Evolutionary conservation across 2,888 invertebrate genomes (phyloP).

Genomic region (Ichneumoninae sp.): DNA sequence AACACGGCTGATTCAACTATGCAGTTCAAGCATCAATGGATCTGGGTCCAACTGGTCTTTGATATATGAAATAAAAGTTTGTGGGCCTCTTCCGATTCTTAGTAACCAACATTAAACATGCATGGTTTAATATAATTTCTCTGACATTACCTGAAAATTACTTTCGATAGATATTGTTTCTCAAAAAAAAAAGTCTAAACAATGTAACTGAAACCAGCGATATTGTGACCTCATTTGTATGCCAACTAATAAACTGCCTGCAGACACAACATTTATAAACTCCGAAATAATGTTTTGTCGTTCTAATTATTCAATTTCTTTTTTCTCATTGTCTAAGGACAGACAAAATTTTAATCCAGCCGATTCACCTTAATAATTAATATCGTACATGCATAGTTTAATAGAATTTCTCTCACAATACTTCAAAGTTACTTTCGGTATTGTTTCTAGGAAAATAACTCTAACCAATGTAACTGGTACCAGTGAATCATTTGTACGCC

Average conservation of each 20-base stretch:
- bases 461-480: neutral
- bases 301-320: too few relatives aligned
- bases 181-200: too few relatives aligned
- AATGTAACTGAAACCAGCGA: too few relatives aligned
- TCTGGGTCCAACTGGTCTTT: neutral
- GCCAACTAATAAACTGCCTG: neutral
- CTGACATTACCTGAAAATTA: neutral
- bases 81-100: neutral
- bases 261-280: neutral
- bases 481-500: neutral
- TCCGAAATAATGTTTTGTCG: neutral
- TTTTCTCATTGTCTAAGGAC: too few relatives aligned
- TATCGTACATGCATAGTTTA: too few relatives aligned
- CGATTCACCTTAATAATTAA: too few relatives aligned
- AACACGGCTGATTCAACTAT: too few relatives aligned
- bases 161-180: neutral
- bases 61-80: neutral
- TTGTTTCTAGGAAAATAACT: neutral
- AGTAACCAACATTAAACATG: neutral
- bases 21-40: neutral
- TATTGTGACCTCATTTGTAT: neutral
- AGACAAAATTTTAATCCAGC: too few relatives aligned
- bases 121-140: neutral
- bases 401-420: neutral
- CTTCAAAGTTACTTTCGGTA: neutral